Percentiles rank a stretch among this genome's conserved stretches.
Evolutionary conservation across 2,113 vertebrate species (phyloP).

Genomic region (Bagarius yarrelli): DNA sequence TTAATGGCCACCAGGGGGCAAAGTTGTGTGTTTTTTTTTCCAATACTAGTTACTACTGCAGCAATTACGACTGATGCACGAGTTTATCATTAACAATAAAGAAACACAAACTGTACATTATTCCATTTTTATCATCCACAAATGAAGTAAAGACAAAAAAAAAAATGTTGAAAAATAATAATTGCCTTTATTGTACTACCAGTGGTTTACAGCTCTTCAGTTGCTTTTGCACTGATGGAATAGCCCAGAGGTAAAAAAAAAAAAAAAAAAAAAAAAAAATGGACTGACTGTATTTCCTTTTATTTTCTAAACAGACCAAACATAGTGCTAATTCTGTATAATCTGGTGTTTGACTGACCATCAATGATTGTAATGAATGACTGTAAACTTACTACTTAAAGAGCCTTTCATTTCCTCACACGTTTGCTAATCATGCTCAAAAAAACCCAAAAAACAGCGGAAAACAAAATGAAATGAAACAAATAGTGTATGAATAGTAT

Average conservation of each 20-base stretch:
- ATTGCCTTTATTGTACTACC: conserved; percentile 69
- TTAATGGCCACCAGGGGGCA: conserved; percentile 16
- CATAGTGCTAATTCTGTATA: conserved; percentile 35
- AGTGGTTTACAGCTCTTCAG: conserved; percentile 66
- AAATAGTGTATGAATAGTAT: conserved; percentile 45
- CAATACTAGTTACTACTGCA: neutral
- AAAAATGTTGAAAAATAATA: conserved; percentile 67
- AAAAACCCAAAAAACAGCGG: neutral
- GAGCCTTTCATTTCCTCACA: conserved; percentile 45
- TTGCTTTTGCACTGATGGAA: conserved; percentile 56
- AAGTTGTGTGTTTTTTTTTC: neutral
- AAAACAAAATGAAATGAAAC: conserved; percentile 45
- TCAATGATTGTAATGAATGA: conserved; percentile 38
- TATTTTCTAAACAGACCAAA: conserved; percentile 54
- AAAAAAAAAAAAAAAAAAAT: too few species aligned
- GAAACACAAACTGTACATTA: neutral
- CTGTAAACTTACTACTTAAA: conserved; percentile 61
- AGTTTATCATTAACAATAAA: conserved; percentile 13
- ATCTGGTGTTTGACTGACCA: conserved; percentile 4
- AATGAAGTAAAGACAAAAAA: conserved; percentile 1
- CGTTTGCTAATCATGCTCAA: conserved; percentile 57
- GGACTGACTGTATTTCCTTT: conserved; percentile 5
- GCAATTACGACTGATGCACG: neutral
- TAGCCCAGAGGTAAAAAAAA: conserved; percentile 48
- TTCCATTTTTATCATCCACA: neutral